These are phyloP conservation scores for Herpetotheres cachinnans DNA, from an alignment of 2,113 vertebrate species.

Conservation along the genomic window DNA sequence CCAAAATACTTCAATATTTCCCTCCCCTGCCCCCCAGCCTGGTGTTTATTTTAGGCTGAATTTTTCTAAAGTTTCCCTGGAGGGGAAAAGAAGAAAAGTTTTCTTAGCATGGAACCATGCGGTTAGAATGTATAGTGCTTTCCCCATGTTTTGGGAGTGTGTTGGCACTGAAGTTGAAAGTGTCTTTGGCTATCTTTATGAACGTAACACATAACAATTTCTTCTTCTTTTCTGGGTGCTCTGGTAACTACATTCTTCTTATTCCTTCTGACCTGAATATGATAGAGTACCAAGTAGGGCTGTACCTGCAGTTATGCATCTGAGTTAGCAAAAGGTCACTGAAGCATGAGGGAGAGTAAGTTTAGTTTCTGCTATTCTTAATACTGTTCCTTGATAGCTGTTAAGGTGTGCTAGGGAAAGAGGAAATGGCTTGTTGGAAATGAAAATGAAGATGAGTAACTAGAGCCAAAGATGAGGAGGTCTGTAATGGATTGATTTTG, in stretches of 20 bases:
- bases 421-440: background rate
- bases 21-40: background rate
- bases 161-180: background rate
- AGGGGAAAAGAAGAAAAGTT: rapidly evolving
- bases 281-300: background rate
- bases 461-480: background rate
- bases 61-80: background rate
- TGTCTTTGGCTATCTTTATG: background rate
- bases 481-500: background rate
- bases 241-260: background rate
- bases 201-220: background rate
- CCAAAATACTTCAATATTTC: background rate
- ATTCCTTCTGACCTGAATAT: background rate
- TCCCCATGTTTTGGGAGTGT: background rate
- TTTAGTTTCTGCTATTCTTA: background rate
- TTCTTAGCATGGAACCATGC: background rate
- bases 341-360: background rate
- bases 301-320: background rate
- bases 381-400: background rate
- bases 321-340: background rate
- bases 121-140: background rate
- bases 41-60: background rate
- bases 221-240: too few species aligned
- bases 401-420: background rate
- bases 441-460: background rate